Base-by-base conservation (phyloP, 2,888 invertebrate species). In the Archips xylosteana region DNA sequence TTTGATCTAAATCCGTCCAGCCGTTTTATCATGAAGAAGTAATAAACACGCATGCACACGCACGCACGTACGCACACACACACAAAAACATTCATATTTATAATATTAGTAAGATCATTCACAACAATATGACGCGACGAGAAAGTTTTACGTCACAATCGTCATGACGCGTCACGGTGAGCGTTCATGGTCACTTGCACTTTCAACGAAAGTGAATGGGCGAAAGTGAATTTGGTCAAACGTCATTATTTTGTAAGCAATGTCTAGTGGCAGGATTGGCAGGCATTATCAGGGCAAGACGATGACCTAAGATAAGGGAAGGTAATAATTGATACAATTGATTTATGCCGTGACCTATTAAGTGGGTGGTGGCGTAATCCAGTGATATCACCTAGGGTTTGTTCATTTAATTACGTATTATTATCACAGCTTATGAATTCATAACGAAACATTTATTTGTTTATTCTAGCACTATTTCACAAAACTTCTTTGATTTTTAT, bases 121-220 rank as follows among this genome's bases (percentile, higher is more conserved):
- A 49, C n/a, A 13, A 15, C 4, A 54, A 54, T 9, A 9, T 76
- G 78, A 79, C 77, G 76, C 69, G 32, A 3, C 75, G 77, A 75
- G 81, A 85, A 83, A 84, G 83, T 83, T 60, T 15, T 62, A 81
- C 82, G 84, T 81, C 75, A 81, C 75, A 76, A 71, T 64, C 81
- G 80, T 83, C 82, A 81, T 78, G 39, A 70, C 59, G 65, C 78
- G 66, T 76, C 75, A 78, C 69, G 72, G 78, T 87, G 8, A 82
- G 73, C 87, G 88, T 86, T 90, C 86, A 83, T 66, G 83, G 79
- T 79, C 86, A 89, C 89, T 90, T 85, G 76, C 87, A 86, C 86
- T 91, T 83, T 88, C 85, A 75, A 79, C 71, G 85, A 87, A 87
- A 88, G 87, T 84, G 84, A 87, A 78, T 83, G 76, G 68, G 76